Evolutionary conservation across 2,113 vertebrate species (phyloP).

Genomic region (Mobula hypostoma): DNA sequence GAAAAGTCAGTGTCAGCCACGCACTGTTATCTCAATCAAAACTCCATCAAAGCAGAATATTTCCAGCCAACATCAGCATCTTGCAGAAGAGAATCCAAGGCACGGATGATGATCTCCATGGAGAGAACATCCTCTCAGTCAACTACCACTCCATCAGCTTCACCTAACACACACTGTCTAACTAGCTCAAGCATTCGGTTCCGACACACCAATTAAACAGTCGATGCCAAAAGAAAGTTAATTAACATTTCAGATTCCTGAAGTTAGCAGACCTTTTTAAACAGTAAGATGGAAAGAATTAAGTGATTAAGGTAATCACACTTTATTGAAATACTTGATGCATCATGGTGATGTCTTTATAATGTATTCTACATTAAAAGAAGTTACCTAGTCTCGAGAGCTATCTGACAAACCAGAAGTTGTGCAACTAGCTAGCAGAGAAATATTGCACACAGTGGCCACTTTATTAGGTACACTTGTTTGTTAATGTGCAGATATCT

Average conservation of each 20-base stretch:
- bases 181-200: not conserved
- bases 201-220: not conserved
- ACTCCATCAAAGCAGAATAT: not conserved
- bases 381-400: not conserved
- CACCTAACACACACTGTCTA: not conserved
- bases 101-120: not conserved
- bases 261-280: conserved; percentile 14
- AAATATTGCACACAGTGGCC: too few species aligned
- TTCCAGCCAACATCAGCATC: not conserved
- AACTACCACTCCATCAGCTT: not conserved
- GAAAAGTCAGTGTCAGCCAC: not conserved
- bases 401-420: not conserved
- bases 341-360: not conserved
- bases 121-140: not conserved
- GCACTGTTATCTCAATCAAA: not conserved
- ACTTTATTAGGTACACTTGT: too few species aligned
- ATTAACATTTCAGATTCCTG: not conserved
- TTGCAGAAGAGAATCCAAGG: not conserved
- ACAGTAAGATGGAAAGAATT: not conserved
- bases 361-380: not conserved
- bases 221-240: not conserved
- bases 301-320: not conserved
- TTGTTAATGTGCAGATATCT: too few species aligned
- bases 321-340: not conserved
- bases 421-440: too few species aligned